A percentile compares a stretch with the other conserved stretches of the same genome.
Conservation (phyloP, 2,888 invertebrate genomes). For the Tuta absoluta region DNA sequence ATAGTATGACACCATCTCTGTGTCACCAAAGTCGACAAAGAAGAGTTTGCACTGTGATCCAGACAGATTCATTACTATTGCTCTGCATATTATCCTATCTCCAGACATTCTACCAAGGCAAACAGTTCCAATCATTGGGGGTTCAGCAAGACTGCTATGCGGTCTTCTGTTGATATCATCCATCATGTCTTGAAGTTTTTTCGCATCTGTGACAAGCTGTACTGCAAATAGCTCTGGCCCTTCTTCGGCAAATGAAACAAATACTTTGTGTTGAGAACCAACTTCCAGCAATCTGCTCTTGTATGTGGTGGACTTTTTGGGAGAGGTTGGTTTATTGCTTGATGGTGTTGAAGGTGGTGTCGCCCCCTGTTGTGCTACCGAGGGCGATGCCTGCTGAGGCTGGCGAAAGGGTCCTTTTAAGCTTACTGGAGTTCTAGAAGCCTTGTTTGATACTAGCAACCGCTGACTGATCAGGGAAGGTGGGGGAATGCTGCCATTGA, state of each 20-base stretch:
- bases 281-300: conserved; percentile 74
- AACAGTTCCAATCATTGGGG: conserved; percentile 87
- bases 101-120: conserved; percentile 87
- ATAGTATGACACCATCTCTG: conserved; percentile 85
- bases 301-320: conserved; percentile 76
- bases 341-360: conserved; percentile 40
- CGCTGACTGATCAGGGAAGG: conserved; percentile 64
- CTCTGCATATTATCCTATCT: conserved; percentile 86
- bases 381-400: conserved; percentile 51
- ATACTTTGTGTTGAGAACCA: conserved; percentile 83
- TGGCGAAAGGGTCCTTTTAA: conserved; percentile 63
- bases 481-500: conserved; percentile 57
- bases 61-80: conserved; percentile 87
- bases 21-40: conserved; percentile 91
- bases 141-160: conserved; percentile 83
- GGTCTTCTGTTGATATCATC: conserved; percentile 84
- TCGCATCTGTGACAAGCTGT: conserved; percentile 83
- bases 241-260: conserved; percentile 89
- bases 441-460: conserved; percentile 56
- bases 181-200: conserved; percentile 85
- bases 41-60: conserved; percentile 88
- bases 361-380: conserved; percentile 35
- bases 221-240: conserved; percentile 90
- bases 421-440: conserved; percentile 61
- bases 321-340: conserved; percentile 52